Percentiles rank a stretch among this genome's conserved stretches.
phyloP scores from a whole-genome alignment of 2,888 invertebrate species.

The Tubiluchus corallicola region DNA sequence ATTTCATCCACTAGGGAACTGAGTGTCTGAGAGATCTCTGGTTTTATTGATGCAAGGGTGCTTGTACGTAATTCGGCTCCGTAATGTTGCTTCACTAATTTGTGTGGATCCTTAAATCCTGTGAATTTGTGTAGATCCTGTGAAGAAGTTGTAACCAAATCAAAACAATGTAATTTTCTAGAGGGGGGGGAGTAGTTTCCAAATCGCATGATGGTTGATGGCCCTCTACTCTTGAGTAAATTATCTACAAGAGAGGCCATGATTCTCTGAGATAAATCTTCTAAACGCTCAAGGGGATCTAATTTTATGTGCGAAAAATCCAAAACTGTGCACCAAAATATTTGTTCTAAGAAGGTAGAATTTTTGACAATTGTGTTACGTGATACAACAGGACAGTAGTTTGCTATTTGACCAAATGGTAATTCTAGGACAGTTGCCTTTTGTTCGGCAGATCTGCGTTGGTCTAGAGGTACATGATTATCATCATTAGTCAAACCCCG shows the following conservation, averaged over 20 bases:
- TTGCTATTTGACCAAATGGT: slow-evolving; percentile 8
- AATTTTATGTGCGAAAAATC: slow-evolving; percentile 12
- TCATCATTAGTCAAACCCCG: slow-evolving; percentile 9
- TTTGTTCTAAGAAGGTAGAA: slow-evolving; percentile 6
- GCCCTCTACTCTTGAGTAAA: slow-evolving; percentile 10
- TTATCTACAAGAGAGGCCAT: slow-evolving; percentile 14
- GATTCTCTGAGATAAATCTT: slow-evolving; percentile 14
- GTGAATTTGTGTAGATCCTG: too few relatives aligned
- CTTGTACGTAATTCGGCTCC: neutral
- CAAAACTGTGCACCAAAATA: slow-evolving; percentile 16
- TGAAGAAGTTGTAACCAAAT: slow-evolving; percentile 14
- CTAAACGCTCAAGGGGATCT: slow-evolving; percentile 12
- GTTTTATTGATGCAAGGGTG: neutral
- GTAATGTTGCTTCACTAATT: slow-evolving; percentile 12
- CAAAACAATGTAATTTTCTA: slow-evolving; percentile 14
- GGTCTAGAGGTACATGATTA: neutral
- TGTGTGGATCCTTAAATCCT: slow-evolving; percentile 17
- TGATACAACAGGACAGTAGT: neutral
- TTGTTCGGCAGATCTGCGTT: slow-evolving; percentile 7
- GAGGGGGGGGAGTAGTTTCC: slow-evolving; percentile 13
- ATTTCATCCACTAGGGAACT: neutral
- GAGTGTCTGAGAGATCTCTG: neutral
- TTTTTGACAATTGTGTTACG: slow-evolving; percentile 9
- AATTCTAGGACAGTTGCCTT: slow-evolving; percentile 9
- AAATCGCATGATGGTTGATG: too few relatives aligned